Conservation (phyloP, 2,888 invertebrate species). For the Lysandra bellargus region DNA sequence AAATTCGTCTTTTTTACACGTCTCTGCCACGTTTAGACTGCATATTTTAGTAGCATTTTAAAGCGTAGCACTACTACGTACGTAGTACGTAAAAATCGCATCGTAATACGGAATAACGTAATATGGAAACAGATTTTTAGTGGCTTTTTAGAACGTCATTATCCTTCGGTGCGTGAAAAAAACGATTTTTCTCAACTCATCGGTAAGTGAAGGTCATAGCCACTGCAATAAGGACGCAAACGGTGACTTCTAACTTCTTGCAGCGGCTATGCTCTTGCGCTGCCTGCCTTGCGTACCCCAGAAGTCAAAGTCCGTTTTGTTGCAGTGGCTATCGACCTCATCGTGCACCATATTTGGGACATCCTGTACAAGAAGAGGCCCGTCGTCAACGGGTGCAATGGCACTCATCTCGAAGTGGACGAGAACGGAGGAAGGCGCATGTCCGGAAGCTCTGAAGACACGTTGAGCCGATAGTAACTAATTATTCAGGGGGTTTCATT, state of each 20-base stretch:
- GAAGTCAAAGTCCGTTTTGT: conserved; percentile 77
- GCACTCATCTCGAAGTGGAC: conserved; percentile 58
- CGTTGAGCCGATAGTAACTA: conserved; percentile 72
- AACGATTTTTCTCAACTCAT: neutral
- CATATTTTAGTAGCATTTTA: no score
- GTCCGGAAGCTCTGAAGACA: conserved; percentile 76
- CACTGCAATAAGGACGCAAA: conserved; percentile 68
- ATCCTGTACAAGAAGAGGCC: conserved; percentile 85
- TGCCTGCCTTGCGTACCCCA: conserved; percentile 57
- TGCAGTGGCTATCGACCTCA: conserved; percentile 99
- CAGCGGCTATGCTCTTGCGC: conserved; percentile 81
- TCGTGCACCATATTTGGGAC: conserved; percentile 99
- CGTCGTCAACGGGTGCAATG: conserved; percentile 66
- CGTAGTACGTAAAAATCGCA: no score
- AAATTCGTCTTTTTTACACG: no score
- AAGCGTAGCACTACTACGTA: no score
- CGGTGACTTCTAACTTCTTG: conserved; percentile 53
- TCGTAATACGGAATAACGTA: no score
- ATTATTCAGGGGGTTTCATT: conserved; percentile 29
- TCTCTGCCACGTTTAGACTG: no score
- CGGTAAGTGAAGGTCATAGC: conserved; percentile 74
- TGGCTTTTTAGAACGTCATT: neutral
- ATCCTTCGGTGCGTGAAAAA: neutral
- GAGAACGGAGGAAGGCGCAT: conserved; percentile 60
- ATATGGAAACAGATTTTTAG: neutral